Evolutionary conservation across 2,797 vertebrate genomes (phyloP), one percentile per base, ranked within the genome.

Genomic region (Coregonus suidteri): DNA sequence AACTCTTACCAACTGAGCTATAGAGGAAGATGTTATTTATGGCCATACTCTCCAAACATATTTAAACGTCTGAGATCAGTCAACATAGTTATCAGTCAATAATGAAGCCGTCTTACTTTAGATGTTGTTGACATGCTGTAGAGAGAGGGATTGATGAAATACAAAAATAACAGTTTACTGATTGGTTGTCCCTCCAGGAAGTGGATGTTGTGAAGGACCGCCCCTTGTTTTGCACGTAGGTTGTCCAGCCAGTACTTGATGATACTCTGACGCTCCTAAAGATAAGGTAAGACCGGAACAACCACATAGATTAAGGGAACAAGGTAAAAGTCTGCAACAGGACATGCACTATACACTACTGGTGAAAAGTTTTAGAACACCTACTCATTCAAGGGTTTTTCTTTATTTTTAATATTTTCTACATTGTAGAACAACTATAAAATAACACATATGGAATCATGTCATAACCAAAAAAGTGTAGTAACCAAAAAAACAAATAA

Each of bases 151-250:
- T n/a, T 59, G 16, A 62, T 62, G 15, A 67, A 14, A 67, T 34
- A 67, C 31, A 35, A 15, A 15, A 35, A 11, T 11, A 47, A 0
- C 4, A 47, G 89, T 96, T 86, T 94, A 98, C 97, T 96, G 93
- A 98, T 97, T 89, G 97, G 96, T 90, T 97, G 96, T 51, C 97
- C 97, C 85, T 98, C 97, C 77, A 98, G 91, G 89, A 98, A 98
- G 91, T 96, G 94, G 84, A 98, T 94, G 83, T 97, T 98, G 91
- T 98, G 97, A 87, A 98, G 93, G 11, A 93, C 89, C 86, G 98
- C 97, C 18, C 97, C 97, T 31, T 96, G 96, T 87, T 96, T 97
- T 86, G 97, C 97, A 0, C 97, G 89, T 82, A 97, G 93, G 86
- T 98, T 98, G 89, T 97, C 95, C 86, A 98, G 92, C 97, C 97